Base-by-base conservation (phyloP, 2,113 vertebrate species). In the Pycnonotus jocosus region DNA sequence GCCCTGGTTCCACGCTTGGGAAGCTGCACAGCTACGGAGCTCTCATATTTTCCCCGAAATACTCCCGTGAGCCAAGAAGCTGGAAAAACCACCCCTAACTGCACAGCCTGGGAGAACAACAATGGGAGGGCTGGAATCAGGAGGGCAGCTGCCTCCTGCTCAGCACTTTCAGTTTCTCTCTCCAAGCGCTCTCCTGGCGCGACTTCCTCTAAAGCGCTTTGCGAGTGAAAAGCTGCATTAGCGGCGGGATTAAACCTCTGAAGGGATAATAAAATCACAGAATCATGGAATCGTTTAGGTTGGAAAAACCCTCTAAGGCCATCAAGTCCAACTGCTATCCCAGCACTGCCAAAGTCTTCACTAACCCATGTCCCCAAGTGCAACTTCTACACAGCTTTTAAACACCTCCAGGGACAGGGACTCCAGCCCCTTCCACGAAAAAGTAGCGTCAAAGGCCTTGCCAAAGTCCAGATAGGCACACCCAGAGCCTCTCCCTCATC, bases 151-250 rank as follows among this genome's bases (percentile, higher is more conserved):
- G 25, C 80, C 65, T 71, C 71, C 76, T 5, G 11, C 77, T 51
- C 68, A 5, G 74, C 18, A 27, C 94, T 96, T 96, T 96, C 96
- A 38, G 92, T 96, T 96, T 96, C 95, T 85, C 78, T 95, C 81
- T 68, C 42, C 77, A 27, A 62, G 47, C 3, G 0, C 37, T 2
- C 64, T 83, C 71, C 70, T 58, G 89, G 83, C 5, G 1, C 8
- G 2, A 50, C 42, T 81, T 87, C 92, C 79, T 76, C 70, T 80
- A 56, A 92, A 53, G 88, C 4, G 57, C 93, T 92, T 85, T 85
- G 79, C 1, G 13, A 90, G 58, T 31, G 56, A 80, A 92, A 90
- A 93, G 90, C 90, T 62, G 83, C 35, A 90, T 87, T 74, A 93
- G 56, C 4, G 0, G 71, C 19, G 7, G 65, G 90, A 71, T 81